Evolutionary conservation across 2,888 invertebrate genomes (phyloP), one percentile per base, ranked within the genome.

Genomic region (Muschampia plurimacula): DNA sequence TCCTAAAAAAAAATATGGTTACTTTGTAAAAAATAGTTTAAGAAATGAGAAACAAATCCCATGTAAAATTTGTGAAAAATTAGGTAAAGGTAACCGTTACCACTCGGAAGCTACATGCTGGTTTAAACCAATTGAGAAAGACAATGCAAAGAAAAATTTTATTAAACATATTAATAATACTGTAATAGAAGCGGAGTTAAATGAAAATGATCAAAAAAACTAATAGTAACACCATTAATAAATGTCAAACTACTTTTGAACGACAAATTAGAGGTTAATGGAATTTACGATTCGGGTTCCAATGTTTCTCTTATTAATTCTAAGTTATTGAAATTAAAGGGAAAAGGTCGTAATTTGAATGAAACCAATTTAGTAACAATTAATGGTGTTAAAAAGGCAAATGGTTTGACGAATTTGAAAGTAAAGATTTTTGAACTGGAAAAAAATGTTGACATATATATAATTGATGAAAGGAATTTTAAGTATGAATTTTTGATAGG

Each of bases 401-500:
- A 10, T 15, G 66, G 66, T 67, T 66, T 74, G 73, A 63, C 69
- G 66, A 75, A 8, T 12, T 44, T 78, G 44, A 75, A 74, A 63
- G 72, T 77, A 46, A 77, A 74, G 55, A 72, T 72, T 2, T 70
- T 71, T 36, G 69, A 78, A n/a, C 74, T 75, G 1, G 77, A 78
- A 62, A 49, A 75, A 70, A 55, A 68, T 39, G 59, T 66, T 0
- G 65, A 75, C 74, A 70, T 79, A 62, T 80, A 73, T 55, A 69
- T 79, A 3, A 73, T 80, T n/a, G 77, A 75, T 60, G 32, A 76
- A 72, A 36, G 74, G 65, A 74, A 78, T 57, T 81, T 81, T 57
- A 62, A 76, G 2, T 77, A 79, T 74, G 74, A 81, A 73, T 78
- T 79, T 69, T 55, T 79, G 5, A 75, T 78, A 74, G 76, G 79